Evolutionary conservation across 1,140 invertebrate genomes (phyloP), one percentile per base, ranked within the genome.

Genomic region (Apis dorsata): DNA sequence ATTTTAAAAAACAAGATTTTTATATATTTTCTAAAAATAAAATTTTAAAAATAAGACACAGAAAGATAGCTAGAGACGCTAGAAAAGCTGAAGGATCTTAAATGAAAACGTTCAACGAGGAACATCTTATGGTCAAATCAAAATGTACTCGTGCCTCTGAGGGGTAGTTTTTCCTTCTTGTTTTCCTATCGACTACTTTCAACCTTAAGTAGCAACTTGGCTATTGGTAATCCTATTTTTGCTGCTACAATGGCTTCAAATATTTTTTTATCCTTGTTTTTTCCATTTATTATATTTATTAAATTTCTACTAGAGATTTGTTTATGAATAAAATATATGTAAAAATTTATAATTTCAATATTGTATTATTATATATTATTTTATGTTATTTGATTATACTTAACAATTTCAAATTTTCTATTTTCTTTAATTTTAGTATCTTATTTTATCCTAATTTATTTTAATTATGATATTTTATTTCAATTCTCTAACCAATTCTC

Each of bases 191-290:
- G 78, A n/a, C 24, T 71, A 13, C 69, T 63, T 62, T 5, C 57
- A 24, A 34, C 24, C 24, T 12, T 34, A 44, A 68, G 19, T 10
- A 12, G 15, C 55, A 51, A 62, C 68, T 68, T 79, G 34, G 44
- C n/a, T 13, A 12, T 34, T 77, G 34, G 51, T 72, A 72, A 80
- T 80, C 57, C 70, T 63, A 80, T 80, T 80, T 80, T 80, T 44
- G 55, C 28, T 51, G n/a, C 13, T 78, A 49, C 57, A 49, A 19
- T 63, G 57, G n/a, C 21, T 53, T 28, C 44, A 19, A 80, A 49
- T 63, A 72, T 24, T n/a, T 63, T 17, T 34, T 13, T 51, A 59
- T 62, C 49, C 19, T 60, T 59, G 10, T 21, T 80, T 44, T 24
- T 53, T 72, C 1, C 69, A 34, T 0, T 72, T 80, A 72, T 51